Percentiles rank a stretch among this genome's conserved stretches.
Evolutionary conservation across 2,888 invertebrate species (phyloP).

Genomic region (Orthosia cruda): DNA sequence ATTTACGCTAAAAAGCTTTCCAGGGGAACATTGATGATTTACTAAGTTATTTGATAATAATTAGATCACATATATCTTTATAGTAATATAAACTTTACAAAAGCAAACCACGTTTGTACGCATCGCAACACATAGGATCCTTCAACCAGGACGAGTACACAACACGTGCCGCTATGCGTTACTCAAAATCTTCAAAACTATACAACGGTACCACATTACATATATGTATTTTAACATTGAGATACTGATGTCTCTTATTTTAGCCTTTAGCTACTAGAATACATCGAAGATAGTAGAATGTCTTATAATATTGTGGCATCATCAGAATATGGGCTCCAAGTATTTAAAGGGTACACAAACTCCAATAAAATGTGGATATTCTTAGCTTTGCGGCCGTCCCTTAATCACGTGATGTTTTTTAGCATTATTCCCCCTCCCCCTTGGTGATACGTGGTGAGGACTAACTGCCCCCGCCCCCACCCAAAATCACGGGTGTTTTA

Average conservation of each 20-base stretch:
- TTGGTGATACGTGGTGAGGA: no score
- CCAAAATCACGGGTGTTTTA: no score
- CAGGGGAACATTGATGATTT: conserved; percentile 74
- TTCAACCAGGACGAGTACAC: not conserved
- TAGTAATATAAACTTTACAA: conserved; percentile 74
- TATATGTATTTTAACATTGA: conserved; percentile 21
- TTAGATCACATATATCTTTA: conserved; percentile 82
- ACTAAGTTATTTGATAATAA: conserved; percentile 74
- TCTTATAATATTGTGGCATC: conserved; percentile 30
- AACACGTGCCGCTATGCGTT: conserved; percentile 27
- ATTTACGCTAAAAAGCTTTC: conserved; percentile 75
- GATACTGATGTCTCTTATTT: conserved; percentile 6
- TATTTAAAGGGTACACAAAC: conserved; percentile 37
- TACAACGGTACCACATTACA: conserved; percentile 2
- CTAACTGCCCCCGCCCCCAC: no score
- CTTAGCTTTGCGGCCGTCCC: no score
- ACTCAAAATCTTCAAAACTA: conserved; percentile 13
- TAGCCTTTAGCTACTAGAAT: conserved; percentile 9
- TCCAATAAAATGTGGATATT: conserved; percentile 42
- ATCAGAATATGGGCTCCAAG: conserved; percentile 12
- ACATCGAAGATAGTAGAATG: conserved; percentile 22
- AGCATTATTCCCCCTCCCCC: no score
- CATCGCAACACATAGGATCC: conserved; percentile 42
- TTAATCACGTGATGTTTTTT: no score
- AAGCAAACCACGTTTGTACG: conserved; percentile 64